Conservation (phyloP, 2,888 invertebrate genomes). For the Dione juno region DNA sequence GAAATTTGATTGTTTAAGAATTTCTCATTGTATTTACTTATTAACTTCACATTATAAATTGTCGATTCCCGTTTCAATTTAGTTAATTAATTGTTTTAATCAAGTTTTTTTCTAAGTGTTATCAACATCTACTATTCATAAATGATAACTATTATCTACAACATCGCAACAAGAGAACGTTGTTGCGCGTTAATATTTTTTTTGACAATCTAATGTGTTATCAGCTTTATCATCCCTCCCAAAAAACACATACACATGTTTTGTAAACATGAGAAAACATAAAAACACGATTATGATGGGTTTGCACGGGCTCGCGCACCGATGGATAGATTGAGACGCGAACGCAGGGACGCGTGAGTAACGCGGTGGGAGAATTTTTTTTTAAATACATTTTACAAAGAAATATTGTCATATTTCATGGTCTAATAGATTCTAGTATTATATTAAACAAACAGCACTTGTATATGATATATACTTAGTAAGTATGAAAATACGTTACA, state of each 20-base stretch:
- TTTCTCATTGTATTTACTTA: too few species aligned
- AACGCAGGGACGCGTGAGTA: slow-evolving; percentile 37
- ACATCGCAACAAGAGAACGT: too few species aligned
- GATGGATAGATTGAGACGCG: slow-evolving; percentile 35
- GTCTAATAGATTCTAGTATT: neutral
- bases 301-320: slow-evolving; percentile 50
- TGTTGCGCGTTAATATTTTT: neutral
- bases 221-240: slow-evolving; percentile 12
- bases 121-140: too few species aligned
- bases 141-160: too few species aligned
- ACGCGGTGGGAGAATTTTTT: slow-evolving; percentile 31
- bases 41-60: too few species aligned
- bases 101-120: neutral
- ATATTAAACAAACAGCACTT: neutral
- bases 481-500: neutral
- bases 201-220: neutral
- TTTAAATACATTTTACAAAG: slow-evolving; percentile 1
- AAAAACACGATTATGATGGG: slow-evolving; percentile 68
- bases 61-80: too few species aligned
- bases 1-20: too few species aligned
- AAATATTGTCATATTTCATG: slow-evolving; percentile 30
- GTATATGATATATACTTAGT: neutral
- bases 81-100: too few species aligned
- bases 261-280: slow-evolving; percentile 49
- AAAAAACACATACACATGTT: slow-evolving; percentile 25